Conservation (phyloP, 1,140 invertebrate genomes). For the Aphidius gifuensis region DNA sequence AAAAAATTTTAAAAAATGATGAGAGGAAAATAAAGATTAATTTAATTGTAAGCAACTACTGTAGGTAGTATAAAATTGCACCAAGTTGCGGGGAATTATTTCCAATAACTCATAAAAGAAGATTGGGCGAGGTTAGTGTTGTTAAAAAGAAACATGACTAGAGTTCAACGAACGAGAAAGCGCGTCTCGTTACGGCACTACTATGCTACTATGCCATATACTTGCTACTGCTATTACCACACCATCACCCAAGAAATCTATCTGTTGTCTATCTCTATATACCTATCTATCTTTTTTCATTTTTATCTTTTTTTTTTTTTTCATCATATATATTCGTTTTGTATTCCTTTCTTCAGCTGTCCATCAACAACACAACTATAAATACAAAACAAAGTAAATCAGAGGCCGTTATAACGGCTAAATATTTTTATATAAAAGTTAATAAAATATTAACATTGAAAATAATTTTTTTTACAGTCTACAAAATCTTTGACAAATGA, state of each 20-base stretch:
- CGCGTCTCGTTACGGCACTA: slow-evolving; percentile 35
- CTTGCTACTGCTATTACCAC: slow-evolving; percentile 32
- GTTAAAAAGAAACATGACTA: slow-evolving; percentile 33
- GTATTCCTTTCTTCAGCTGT: slow-evolving; percentile 6
- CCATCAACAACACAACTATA: too few species aligned
- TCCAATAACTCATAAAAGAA: slow-evolving; percentile 9
- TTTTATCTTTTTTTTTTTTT: slow-evolving; percentile 12
- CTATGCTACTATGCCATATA: slow-evolving; percentile 26
- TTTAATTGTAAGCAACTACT: too few species aligned
- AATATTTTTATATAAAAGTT: background rate
- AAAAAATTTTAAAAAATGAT: too few species aligned
- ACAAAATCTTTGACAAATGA: slow-evolving; percentile 6
- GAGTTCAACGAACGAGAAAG: slow-evolving; percentile 51
- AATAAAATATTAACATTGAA: slow-evolving; percentile 6
- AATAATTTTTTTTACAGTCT: background rate
- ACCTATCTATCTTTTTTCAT: background rate
- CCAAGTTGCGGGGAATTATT: background rate
- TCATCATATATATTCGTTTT: background rate
- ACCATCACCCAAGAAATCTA: slow-evolving; percentile 20
- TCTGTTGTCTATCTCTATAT: slow-evolving; percentile 9
- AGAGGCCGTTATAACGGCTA: slow-evolving; percentile 33
- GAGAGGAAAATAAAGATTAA: too few species aligned
- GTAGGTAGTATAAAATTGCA: too few species aligned
- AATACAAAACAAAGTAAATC: too few species aligned
- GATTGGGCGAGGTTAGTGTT: slow-evolving; percentile 48